phyloP scores from a whole-genome alignment of 2,888 invertebrate genomes.

The Hypercompe scribonia region DNA sequence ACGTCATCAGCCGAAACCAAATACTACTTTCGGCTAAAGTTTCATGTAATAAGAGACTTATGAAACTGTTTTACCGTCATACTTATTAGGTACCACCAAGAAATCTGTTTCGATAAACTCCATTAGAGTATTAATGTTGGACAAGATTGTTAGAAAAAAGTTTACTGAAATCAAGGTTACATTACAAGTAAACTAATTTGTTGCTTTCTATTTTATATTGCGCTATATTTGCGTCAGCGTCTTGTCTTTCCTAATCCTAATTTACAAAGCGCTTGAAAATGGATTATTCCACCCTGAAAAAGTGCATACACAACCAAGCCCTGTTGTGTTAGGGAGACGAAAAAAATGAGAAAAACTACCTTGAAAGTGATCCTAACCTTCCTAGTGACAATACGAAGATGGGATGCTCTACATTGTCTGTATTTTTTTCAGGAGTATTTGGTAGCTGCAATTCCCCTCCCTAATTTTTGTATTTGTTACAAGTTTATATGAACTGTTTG shows the following conservation, averaged over 20 bases:
- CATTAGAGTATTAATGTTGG: not conserved
- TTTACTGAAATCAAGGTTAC: not conserved
- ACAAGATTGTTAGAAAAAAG: not conserved
- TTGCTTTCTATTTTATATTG: not conserved
- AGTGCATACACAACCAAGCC: not conserved
- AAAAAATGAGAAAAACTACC: not conserved
- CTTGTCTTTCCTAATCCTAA: not conserved
- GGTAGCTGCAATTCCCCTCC: too few relatives aligned
- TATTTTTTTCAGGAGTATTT: too few relatives aligned
- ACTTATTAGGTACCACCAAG: not conserved
- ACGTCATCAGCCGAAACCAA: not conserved
- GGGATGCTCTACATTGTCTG: too few relatives aligned
- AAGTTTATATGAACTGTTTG: too few relatives aligned
- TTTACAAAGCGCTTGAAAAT: not conserved
- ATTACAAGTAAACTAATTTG: not conserved
- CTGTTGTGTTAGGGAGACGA: not conserved
- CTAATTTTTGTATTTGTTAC: too few relatives aligned
- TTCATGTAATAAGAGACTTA: not conserved
- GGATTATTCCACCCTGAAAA: not conserved
- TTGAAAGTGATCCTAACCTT: too few relatives aligned
- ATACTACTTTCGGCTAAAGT: not conserved
- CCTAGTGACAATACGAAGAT: too few relatives aligned
- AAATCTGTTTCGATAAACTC: not conserved
- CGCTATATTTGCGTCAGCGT: not conserved
- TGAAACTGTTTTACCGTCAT: not conserved